Evolutionary conservation across 2,113 vertebrate species (phyloP).

Genomic region (Sphyrna mokarran): DNA sequence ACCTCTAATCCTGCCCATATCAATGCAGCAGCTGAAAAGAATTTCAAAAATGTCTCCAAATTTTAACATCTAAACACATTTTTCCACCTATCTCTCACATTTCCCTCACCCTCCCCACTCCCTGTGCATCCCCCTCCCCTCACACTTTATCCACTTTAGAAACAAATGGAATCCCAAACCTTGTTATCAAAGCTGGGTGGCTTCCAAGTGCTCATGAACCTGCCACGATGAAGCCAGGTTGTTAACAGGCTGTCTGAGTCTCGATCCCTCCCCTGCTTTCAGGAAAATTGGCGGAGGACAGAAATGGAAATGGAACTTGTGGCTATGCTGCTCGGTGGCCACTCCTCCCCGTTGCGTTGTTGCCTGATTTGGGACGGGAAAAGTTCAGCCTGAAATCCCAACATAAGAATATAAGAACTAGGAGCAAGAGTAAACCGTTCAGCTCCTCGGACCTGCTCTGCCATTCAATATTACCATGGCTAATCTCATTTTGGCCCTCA

Average conservation of each 20-base stretch:
- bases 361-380: not conserved
- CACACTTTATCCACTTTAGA: not conserved
- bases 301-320: not conserved
- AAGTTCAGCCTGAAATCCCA: not conserved
- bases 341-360: not conserved
- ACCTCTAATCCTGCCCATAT: too few relatives aligned
- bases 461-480: too few relatives aligned
- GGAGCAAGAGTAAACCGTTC: too few relatives aligned
- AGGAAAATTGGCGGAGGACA: not conserved
- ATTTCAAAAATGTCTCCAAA: too few relatives aligned
- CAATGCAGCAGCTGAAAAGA: too few relatives aligned
- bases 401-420: too few relatives aligned
- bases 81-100: too few relatives aligned
- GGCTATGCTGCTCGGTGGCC: not conserved
- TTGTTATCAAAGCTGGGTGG: not conserved
- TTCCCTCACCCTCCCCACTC: not conserved
- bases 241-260: not conserved
- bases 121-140: too few relatives aligned
- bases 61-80: too few relatives aligned
- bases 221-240: not conserved
- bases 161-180: not conserved
- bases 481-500: too few relatives aligned
- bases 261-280: not conserved
- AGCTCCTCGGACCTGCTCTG: too few relatives aligned
- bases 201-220: not conserved